These are phyloP conservation scores for Vanacampus margaritifer DNA, from an alignment of 2,113 vertebrate species.

Conservation along the genomic window DNA sequence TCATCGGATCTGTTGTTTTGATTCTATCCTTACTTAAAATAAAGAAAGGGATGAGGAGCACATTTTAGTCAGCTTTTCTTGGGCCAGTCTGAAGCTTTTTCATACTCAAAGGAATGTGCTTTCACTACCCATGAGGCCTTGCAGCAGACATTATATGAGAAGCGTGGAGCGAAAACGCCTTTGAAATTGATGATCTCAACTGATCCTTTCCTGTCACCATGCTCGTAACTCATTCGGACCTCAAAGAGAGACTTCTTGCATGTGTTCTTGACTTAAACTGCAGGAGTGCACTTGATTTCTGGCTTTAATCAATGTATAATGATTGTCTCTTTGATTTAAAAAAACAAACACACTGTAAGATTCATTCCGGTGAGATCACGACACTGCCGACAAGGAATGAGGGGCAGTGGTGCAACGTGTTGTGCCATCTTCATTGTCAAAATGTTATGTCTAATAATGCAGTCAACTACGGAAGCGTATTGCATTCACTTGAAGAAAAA, in stretches of 20 bases:
- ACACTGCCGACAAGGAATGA: too few relatives aligned
- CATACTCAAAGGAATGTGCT: neutral
- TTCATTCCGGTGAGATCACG: too few relatives aligned
- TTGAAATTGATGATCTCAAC: constrained; percentile 2
- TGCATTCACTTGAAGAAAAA: too few relatives aligned
- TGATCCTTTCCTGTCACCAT: constrained; percentile 1
- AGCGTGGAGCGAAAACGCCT: neutral
- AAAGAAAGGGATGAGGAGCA: too few relatives aligned
- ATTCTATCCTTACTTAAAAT: neutral
- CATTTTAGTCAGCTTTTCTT: too few relatives aligned
- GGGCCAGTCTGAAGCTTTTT: too few relatives aligned
- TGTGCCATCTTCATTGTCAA: too few relatives aligned
- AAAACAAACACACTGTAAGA: too few relatives aligned
- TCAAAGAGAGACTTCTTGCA: constrained; percentile 4
- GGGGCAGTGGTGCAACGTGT: too few relatives aligned
- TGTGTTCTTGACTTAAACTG: neutral
- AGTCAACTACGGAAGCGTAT: too few relatives aligned
- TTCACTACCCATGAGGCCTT: neutral
- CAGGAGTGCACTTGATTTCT: neutral
- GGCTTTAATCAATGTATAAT: neutral
- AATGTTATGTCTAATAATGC: too few relatives aligned
- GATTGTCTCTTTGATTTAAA: neutral
- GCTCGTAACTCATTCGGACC: constrained; percentile 12
- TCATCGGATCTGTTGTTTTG: neutral
- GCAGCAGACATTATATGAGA: neutral